These are phyloP conservation scores for Tenualosa thibaudeaui DNA, from an alignment of 2,797 vertebrate species.

Conservation along the genomic window DNA sequence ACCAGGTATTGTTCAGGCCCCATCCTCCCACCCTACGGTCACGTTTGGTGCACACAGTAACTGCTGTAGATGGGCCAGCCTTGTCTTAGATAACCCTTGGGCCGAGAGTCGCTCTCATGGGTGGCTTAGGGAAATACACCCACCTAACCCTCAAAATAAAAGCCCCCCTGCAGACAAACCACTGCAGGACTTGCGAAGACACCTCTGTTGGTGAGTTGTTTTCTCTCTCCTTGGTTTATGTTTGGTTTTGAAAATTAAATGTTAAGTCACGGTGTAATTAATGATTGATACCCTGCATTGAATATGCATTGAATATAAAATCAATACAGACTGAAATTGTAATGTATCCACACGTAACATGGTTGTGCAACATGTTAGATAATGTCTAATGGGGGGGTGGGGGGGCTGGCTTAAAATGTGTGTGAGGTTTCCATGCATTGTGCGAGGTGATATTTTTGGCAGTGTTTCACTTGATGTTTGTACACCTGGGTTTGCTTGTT, in stretches of 20 bases:
- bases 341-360: neutral
- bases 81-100: slow-evolving; percentile 48
- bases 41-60: neutral
- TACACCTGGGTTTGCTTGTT: neutral
- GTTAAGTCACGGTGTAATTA: neutral
- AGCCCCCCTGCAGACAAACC: slow-evolving; percentile 31
- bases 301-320: neutral
- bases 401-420: neutral
- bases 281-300: neutral
- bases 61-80: neutral
- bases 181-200: neutral
- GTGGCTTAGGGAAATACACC: slow-evolving; percentile 61
- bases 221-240: neutral
- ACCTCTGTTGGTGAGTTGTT: neutral
- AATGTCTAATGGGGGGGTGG: neutral
- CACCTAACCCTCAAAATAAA: slow-evolving; percentile 52
- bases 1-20: neutral
- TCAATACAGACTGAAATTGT: too few relatives aligned
- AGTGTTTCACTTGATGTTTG: neutral
- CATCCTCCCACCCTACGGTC: neutral
- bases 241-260: neutral
- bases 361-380: neutral
- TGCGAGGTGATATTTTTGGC: slow-evolving; percentile 33
- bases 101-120: slow-evolving; percentile 43
- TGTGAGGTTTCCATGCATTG: slow-evolving; percentile 42